Percentiles rank a stretch among this genome's conserved stretches.
phyloP scores from a whole-genome alignment of 2,113 vertebrate genomes.

The Notothenia rossii region DNA sequence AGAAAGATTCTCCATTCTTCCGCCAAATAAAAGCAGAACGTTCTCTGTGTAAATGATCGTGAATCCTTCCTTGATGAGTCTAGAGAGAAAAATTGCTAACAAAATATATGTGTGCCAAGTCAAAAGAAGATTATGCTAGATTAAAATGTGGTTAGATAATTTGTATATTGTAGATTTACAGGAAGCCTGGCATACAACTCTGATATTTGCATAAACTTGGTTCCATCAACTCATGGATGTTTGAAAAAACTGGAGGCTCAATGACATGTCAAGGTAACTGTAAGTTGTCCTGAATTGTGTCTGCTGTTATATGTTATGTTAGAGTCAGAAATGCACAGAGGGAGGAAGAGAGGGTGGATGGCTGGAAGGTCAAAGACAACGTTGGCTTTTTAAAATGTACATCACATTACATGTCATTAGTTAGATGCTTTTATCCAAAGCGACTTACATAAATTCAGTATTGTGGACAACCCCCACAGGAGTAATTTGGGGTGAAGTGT shows the following conservation, averaged over 20 bases:
- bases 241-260: not conserved
- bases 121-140: not conserved
- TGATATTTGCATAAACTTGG: not conserved
- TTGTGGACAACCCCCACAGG: too few species aligned
- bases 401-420: too few species aligned
- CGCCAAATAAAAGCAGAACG: not conserved
- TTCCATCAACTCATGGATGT: not conserved
- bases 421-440: too few species aligned
- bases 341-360: too few species aligned
- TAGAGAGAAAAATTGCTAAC: not conserved
- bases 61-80: not conserved
- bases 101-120: constrained; percentile 13
- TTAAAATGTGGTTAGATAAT: constrained; percentile 4
- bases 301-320: too few species aligned
- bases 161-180: not conserved
- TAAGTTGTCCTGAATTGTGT: too few species aligned
- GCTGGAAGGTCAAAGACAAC: too few species aligned
- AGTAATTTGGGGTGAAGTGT: too few species aligned
- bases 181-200: not conserved
- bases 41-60: not conserved
- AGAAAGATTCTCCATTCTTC: not conserved
- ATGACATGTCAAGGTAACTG: too few species aligned
- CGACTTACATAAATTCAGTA: too few species aligned
- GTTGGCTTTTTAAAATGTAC: too few species aligned
- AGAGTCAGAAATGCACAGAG: too few species aligned